phyloP scores from a whole-genome alignment of 2,888 invertebrate species.

The Liodrosophila aerea region DNA sequence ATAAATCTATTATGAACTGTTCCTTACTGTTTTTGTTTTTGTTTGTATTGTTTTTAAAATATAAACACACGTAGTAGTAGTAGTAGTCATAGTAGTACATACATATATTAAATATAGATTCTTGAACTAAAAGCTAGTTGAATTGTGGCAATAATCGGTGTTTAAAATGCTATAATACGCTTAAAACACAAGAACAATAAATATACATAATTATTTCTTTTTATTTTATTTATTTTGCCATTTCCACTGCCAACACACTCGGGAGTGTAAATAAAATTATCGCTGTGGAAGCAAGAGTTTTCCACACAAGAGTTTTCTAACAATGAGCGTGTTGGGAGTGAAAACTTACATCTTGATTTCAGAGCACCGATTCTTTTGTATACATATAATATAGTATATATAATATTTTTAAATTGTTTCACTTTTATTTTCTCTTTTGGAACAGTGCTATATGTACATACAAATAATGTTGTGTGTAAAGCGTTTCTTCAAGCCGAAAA shows the following conservation, averaged over 20 bases:
- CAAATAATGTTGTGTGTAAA: neutral
- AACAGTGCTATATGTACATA: constrained; percentile 5
- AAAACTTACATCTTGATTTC: constrained; percentile 2
- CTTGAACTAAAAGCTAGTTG: constrained; percentile 37
- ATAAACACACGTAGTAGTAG: constrained; percentile 27
- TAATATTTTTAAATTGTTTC: constrained; percentile 1
- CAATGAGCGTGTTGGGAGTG: neutral
- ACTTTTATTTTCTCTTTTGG: no score
- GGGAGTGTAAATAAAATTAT: neutral
- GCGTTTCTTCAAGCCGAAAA: neutral
- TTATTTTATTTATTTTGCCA: constrained; percentile 13
- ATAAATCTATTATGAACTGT: constrained; percentile 29
- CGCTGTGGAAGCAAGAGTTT: neutral
- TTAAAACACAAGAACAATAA: constrained; percentile 37
- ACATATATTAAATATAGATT: constrained; percentile 31
- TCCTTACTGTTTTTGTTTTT: no score
- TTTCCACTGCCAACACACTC: constrained; percentile 1
- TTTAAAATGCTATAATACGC: constrained; percentile 42
- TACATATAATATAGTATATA: neutral
- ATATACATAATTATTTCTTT: constrained; percentile 8
- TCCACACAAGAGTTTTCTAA: constrained; percentile 1
- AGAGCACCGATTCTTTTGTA: constrained; percentile 4
- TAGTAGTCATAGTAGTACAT: constrained; percentile 8
- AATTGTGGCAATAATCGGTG: constrained; percentile 29
- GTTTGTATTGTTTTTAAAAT: constrained; percentile 37